Evolutionary conservation across 1,140 invertebrate species (phyloP).

Genomic region (Charaxes varanes): DNA sequence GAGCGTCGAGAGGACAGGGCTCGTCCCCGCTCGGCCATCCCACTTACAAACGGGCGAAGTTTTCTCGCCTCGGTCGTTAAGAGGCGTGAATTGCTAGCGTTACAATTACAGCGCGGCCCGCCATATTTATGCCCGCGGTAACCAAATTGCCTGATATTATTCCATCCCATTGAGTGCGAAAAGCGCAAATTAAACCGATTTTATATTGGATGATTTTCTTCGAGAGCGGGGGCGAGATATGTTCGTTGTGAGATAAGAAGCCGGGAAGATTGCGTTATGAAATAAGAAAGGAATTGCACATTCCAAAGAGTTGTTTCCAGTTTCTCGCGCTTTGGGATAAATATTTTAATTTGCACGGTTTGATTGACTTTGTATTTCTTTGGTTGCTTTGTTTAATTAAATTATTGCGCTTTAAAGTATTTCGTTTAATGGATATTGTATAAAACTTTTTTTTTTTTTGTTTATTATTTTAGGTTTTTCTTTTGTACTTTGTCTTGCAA

Average conservation of each 20-base stretch:
- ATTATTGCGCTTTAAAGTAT: not conserved
- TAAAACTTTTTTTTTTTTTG: too few relatives aligned
- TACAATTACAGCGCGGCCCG: conserved; percentile 69
- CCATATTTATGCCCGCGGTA: conserved; percentile 73
- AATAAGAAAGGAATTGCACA: conserved; percentile 71
- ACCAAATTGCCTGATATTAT: conserved; percentile 74
- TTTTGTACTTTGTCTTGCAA: too few relatives aligned
- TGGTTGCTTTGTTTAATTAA: conserved; percentile 2
- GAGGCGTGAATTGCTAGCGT: conserved; percentile 68
- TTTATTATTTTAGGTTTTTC: too few relatives aligned
- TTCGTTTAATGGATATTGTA: not conserved
- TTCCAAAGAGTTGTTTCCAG: conserved; percentile 56
- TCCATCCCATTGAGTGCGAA: conserved; percentile 74
- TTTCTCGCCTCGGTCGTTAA: conserved; percentile 65
- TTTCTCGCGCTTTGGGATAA: conserved; percentile 45
- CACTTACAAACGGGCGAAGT: conserved; percentile 59
- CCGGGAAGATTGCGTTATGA: conserved; percentile 70
- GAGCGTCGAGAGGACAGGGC: conserved; percentile 15
- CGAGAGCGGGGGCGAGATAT: conserved; percentile 67
- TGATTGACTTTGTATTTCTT: conserved; percentile 19
- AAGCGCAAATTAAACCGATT: conserved; percentile 74
- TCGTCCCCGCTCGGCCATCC: conserved; percentile 31
- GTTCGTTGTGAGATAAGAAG: conserved; percentile 68
- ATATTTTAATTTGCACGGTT: conserved; percentile 40
- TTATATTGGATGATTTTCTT: conserved; percentile 73